Base-by-base conservation (phyloP, 2,797 vertebrate genomes). In the Florisuga fusca region DNA sequence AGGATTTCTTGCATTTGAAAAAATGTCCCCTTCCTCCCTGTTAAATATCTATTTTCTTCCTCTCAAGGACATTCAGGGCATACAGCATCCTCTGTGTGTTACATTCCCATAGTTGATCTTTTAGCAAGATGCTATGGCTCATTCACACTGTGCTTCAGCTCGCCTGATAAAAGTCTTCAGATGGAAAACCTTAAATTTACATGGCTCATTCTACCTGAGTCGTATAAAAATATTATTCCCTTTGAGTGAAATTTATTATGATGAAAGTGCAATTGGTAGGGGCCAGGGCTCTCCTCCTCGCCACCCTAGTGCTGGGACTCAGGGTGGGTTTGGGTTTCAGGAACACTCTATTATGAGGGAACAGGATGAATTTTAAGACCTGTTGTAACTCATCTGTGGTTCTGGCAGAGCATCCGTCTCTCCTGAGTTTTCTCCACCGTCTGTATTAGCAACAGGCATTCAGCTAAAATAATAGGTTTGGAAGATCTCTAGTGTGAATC, bases 81-180 rank as follows among this genome's bases (percentile, higher is more conserved):
- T 25, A 15, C 25, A 48, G 31, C 2, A 1, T 46, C 26, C 31
- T 25, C 8, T 8, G 6, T 0, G 2, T 21, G n/a, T n/a, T n/a
- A 36, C 1, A 0, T 21, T n/a, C 6, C 26, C 0, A 0, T 1
- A 14, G 6, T 10, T 29, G 19, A 3, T 20, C 9, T 27, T 33
- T 62, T 16, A 80, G n/a, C 5, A 41, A 82, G 68, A 27, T 18
- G 6, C 25, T 64, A 20, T 4, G 4, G 6, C 6, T 53, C 3
- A 3, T 22, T 69, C 9, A 22, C 2, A 2, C 26, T 55, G 15
- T 21, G 23, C 17, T 91, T 72, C 38, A 53, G 46, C 6, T 62
- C 48, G 5, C 31, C 29, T 21, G 15, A 36, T 22, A 21, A 80
- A 80, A 69, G 27, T 9, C 31, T 74, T 84, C 41, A 23, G 20